Evolutionary conservation across 1,140 invertebrate species (phyloP), one percentile per base, ranked within the genome.

Genomic region (Euura lappo): DNA sequence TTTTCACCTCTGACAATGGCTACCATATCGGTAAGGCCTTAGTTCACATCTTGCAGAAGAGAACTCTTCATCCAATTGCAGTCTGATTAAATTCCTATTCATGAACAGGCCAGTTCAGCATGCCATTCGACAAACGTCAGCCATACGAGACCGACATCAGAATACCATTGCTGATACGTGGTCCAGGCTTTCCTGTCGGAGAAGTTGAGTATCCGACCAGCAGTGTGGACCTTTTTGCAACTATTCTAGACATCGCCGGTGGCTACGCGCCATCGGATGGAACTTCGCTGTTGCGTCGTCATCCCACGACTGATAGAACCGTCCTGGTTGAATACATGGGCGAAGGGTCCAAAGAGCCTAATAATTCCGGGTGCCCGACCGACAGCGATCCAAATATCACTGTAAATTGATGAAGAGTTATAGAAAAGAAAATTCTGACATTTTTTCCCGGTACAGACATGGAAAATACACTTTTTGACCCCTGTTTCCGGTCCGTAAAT

Each of bases 1-100:
- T 97, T 67, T 95, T 93, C 78, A 94, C 95, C 0, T 96, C 95
- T 0, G 96, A 98, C 83, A 96, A 97, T 88, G 96, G 96, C 68
- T 97, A 93, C 86, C 96, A 97, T 88, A 88, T 97, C 79, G 95
- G 94, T 93, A 87, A 85, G 80, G 28, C 28, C 28, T 1, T 28
- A 1, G 28, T 84, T 47, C 8, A 72, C 42, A n/a, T 71, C 44
- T 71, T 71, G 69, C 28, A 28, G 28, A 28, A 28, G 28, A 28
- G 28, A 28, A 28, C 28, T 28, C 28, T 28, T 28, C 28, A 28
- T 28, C 28, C 28, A 28, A 28, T 28, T 28, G 28, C 28, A 28
- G 28, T 28, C 28, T 28, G 28, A 28, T 28, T 28, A 28, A 28
- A 28, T 28, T 28, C 28, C 28, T 28, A 28, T 28, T 28, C 28